Evolutionary conservation across 2,797 vertebrate species (phyloP), one percentile per base, ranked within the genome.

Genomic region (Pseudochromis fuscus): DNA sequence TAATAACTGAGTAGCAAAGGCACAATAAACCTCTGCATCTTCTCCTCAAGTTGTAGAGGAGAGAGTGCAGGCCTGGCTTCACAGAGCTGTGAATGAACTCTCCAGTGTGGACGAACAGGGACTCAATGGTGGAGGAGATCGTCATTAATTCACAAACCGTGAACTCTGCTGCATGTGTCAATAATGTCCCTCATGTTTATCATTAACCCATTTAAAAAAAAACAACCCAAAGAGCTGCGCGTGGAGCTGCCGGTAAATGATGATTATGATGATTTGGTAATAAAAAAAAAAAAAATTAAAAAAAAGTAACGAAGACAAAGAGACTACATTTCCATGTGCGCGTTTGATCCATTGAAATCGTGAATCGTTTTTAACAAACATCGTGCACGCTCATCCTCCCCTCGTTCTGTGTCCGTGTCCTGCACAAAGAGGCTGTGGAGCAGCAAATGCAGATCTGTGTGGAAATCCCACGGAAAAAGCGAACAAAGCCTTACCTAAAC

Each of bases 401-500:
- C 33, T 37, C 13, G 12, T 37, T 15, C n/a, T 25, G 23, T n/a
- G 71, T 64, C 37, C 48, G 61, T 0, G 69, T 58, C 31, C 76
- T 65, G 75, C 66, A 88, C 87, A 82, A 83, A 84, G 84, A 85
- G n/a, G 83, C 77, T 28, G 42, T 25, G 48, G 58, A 73, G 72
- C 67, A 46, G 59, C 45, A 35, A 61, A 62, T 33, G 77, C 75
- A 58, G 55, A 63, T 75, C 65, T 70, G 77, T 24, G 31, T 50
- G 65, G 51, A 81, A 71, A 82, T 42, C 68, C 67, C 59, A 79
- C 72, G 51, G 51, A 5, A n/a, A 75, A 24, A 35, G 66, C 77
- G 76, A 91, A 91, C 88, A 90, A 90, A 87, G 85, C 82, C 83
- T 85, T 76, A 92, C 91, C 90, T 89, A 88, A 74, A 86, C 57